A percentile compares a stretch with the other conserved stretches of the same genome.
phyloP scores from a whole-genome alignment of 2,888 invertebrate species.

The Drosophila percnosoma region DNA sequence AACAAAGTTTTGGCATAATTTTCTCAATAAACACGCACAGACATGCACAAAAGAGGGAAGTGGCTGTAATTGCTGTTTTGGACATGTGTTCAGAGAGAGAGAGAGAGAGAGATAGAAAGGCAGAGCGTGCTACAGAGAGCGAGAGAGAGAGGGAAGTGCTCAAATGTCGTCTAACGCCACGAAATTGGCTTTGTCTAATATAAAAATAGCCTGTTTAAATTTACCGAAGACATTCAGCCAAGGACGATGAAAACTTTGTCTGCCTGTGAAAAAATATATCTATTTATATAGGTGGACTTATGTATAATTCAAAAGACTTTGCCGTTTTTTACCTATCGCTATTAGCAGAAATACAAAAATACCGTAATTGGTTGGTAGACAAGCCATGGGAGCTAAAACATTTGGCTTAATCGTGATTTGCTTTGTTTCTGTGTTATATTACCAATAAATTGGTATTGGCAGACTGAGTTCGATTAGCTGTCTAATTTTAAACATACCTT shows the following conservation, averaged over 20 bases:
- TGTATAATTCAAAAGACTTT: constrained; percentile 65
- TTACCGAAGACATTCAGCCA: constrained; percentile 28
- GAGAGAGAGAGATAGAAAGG: too few relatives aligned
- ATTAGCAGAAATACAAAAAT: constrained; percentile 37
- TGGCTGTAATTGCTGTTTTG: constrained; percentile 7
- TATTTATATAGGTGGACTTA: constrained; percentile 44
- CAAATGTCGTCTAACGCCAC: background rate
- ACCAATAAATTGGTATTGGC: constrained; percentile 5
- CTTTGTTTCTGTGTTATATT: background rate
- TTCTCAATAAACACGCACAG: constrained; percentile 29
- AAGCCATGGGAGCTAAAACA: constrained; percentile 9
- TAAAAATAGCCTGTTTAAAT: constrained; percentile 60
- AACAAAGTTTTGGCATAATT: constrained; percentile 64
- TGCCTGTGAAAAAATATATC: constrained; percentile 33
- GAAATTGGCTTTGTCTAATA: background rate
- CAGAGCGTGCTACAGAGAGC: background rate
- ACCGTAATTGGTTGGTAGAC: constrained; percentile 8
- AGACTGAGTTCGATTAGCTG: background rate
- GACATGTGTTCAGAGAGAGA: background rate
- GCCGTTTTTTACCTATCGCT: background rate
- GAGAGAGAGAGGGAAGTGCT: too few relatives aligned
- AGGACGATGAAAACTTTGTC: constrained; percentile 52
- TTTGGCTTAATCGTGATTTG: constrained; percentile 11
- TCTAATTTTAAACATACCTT: background rate
- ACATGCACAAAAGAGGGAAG: constrained; percentile 5